Percentiles rank a stretch among this genome's conserved stretches.
Conservation (phyloP, 2,888 invertebrate genomes). For the Scaptomyza tumidula region DNA sequence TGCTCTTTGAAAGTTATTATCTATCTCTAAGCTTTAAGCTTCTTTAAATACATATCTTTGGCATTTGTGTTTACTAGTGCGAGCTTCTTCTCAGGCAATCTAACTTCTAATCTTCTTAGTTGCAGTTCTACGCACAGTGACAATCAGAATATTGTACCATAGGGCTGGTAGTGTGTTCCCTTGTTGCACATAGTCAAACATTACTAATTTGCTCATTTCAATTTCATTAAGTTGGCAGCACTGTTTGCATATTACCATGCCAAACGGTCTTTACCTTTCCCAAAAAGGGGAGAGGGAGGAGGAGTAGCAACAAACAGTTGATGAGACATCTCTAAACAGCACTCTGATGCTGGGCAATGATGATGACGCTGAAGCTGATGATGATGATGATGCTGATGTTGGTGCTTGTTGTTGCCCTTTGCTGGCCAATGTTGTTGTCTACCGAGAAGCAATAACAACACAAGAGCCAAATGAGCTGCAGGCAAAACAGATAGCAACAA, state of each 20-base stretch:
- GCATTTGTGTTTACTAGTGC: too few species aligned
- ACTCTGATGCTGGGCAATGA: constrained; percentile 59
- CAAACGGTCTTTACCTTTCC: constrained; percentile 57
- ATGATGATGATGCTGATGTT: constrained; percentile 31
- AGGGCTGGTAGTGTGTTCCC: not conserved
- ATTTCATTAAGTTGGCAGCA: constrained; percentile 77
- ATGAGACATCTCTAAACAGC: constrained; percentile 71
- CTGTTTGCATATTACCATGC: constrained; percentile 77
- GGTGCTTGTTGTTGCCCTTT: constrained; percentile 50
- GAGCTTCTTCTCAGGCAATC: not conserved
- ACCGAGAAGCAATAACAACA: constrained; percentile 49
- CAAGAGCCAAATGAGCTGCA: constrained; percentile 69
- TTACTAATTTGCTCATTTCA: constrained; percentile 76
- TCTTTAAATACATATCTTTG: too few species aligned
- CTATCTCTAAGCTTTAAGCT: not conserved
- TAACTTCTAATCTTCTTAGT: not conserved
- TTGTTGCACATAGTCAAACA: constrained; percentile 39
- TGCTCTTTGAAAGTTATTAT: too few species aligned
- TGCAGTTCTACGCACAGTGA: not conserved
- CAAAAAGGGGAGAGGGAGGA: not conserved
- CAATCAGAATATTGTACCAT: not conserved
- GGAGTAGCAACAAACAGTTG: constrained; percentile 42
- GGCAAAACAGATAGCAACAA: constrained; percentile 65
- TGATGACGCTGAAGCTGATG: constrained; percentile 20
- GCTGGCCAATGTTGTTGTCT: constrained; percentile 51